Evolutionary conservation across 2,888 invertebrate species (phyloP), one percentile per base, ranked within the genome.

Genomic region (Trichopria drosophilae): DNA sequence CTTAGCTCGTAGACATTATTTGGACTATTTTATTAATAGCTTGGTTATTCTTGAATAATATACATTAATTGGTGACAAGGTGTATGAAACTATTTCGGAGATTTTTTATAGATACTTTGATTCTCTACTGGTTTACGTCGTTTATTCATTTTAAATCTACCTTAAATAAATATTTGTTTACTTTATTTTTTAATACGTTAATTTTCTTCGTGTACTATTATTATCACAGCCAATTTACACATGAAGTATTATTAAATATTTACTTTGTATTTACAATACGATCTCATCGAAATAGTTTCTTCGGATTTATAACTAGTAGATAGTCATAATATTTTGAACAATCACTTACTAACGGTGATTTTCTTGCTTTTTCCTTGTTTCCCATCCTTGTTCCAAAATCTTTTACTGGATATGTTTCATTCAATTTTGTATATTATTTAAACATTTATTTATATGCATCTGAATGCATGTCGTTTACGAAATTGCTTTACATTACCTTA

Each of bases 311-410:
- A 40, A 53, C 55, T 57, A 59, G 61, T 63, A 60, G 62, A 48
- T 64, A 63, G 57, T 59, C 57, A 60, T 52, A 49, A 57, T 59
- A 65, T 67, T 56, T 59, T 62, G 56, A 66, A 56, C 61, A 56
- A 60, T 55, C 62, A 60, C 62, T 55, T 60, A 66, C 63, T 66
- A 64, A 66, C 62, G 53, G 63, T 44, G 49, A 60, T 46, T 62
- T 62, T 64, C 55, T 60, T 61, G 56, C 58, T 60, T 59, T 50
- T 54, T 48, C 43, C 40, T 55, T 29, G 56, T 35, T 48, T 61
- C 59, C 55, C 43, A 42, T 41, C 24, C 32, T n/a, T 29, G 15
- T 29, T 47, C 45, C 19, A 32, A 7, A n/a, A 42, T 31, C 35
- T 52, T 53, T 39, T 36, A 53, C 51, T 35, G 53, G 29, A 42